Evolutionary conservation across 2,113 vertebrate species (phyloP).

Genomic region (Polypterus senegalus): DNA sequence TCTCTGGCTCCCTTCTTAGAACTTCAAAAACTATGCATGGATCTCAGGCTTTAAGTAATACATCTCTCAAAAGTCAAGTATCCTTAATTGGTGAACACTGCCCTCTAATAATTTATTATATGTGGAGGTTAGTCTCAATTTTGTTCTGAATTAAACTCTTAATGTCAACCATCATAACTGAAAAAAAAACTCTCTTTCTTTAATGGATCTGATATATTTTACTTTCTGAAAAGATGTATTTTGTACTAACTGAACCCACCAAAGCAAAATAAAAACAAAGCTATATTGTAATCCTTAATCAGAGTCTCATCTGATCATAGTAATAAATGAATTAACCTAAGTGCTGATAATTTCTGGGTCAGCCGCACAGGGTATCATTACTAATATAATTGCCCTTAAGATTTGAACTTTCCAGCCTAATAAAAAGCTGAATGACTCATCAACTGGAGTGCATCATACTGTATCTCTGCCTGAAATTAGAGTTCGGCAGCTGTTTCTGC

Average conservation of each 20-base stretch:
- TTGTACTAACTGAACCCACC: neutral
- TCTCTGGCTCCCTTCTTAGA: too few relatives aligned
- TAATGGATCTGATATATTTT: too few relatives aligned
- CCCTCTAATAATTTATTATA: too few relatives aligned
- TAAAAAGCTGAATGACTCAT: slow-evolving; percentile 30
- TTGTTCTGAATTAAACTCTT: too few relatives aligned
- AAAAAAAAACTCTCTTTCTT: too few relatives aligned
- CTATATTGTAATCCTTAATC: slow-evolving; percentile 24
- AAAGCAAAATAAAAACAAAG: slow-evolving; percentile 25
- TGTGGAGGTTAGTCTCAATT: too few relatives aligned
- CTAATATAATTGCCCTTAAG: slow-evolving; percentile 28
- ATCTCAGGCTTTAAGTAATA: too few relatives aligned
- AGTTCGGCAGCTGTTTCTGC: slow-evolving; percentile 27
- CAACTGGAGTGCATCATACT: slow-evolving; percentile 15
- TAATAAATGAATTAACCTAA: slow-evolving; percentile 28
- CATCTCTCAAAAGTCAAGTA: too few relatives aligned
- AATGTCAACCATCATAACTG: too few relatives aligned
- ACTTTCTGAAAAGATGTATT: too few relatives aligned
- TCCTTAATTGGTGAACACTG: too few relatives aligned
- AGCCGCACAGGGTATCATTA: slow-evolving; percentile 23
- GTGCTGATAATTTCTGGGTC: slow-evolving; percentile 33
- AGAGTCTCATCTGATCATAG: slow-evolving; percentile 27
- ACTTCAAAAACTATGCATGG: too few relatives aligned
- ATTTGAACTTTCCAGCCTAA: slow-evolving; percentile 27
- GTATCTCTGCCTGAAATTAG: slow-evolving; percentile 10